phyloP scores from a whole-genome alignment of 2,797 vertebrate species.

The Hypotaenidia okinawae region DNA sequence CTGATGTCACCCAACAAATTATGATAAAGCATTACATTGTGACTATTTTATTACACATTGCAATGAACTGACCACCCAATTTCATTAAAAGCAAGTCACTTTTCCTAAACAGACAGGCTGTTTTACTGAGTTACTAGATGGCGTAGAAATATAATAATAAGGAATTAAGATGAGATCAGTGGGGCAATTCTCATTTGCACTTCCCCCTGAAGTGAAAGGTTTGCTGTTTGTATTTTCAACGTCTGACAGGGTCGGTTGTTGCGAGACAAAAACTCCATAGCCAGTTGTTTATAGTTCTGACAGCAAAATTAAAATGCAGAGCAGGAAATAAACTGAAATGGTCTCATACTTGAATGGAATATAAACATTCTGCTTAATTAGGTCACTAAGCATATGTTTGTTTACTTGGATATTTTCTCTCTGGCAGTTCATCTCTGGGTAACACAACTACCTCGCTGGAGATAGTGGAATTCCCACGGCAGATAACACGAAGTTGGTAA shows the following conservation, averaged over 20 bases:
- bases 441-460: constrained; percentile 12
- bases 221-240: not conserved
- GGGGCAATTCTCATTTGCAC: not conserved
- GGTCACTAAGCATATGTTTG: constrained; percentile 65
- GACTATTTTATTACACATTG: not conserved
- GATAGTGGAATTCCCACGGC: constrained; percentile 4
- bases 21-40: not conserved
- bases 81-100: not conserved
- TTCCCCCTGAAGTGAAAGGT: not conserved
- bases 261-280: constrained; percentile 10
- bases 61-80: not conserved
- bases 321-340: constrained; percentile 52
- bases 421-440: constrained; percentile 38
- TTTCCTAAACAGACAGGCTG: not conserved
- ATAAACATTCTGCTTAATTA: constrained; percentile 65
- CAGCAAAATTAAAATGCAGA: constrained; percentile 57
- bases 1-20: not conserved
- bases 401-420: constrained; percentile 54
- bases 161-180: not conserved
- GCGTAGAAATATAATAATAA: not conserved
- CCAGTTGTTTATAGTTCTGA: constrained; percentile 36
- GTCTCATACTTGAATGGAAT: constrained; percentile 53
- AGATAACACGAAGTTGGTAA: not conserved
- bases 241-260: not conserved
- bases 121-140: not conserved